A percentile compares a stretch with the other conserved stretches of the same genome.
phyloP scores from a whole-genome alignment of 2,113 vertebrate genomes.

The Apus apus region DNA sequence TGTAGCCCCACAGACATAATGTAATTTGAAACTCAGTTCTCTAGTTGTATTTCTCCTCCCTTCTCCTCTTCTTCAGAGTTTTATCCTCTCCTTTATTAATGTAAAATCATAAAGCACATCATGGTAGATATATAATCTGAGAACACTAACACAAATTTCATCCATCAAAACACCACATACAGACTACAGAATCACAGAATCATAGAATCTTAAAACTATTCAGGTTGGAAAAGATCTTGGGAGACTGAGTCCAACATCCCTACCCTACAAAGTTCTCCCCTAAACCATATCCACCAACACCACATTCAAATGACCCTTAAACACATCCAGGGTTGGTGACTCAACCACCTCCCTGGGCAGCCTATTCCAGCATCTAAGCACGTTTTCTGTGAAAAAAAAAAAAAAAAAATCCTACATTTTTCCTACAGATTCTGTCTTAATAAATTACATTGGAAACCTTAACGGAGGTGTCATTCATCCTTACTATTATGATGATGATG shows the following conservation, averaged over 20 bases:
- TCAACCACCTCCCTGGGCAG: too few relatives aligned
- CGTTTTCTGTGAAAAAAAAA: too few relatives aligned
- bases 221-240: too few relatives aligned
- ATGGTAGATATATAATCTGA: constrained; percentile 46
- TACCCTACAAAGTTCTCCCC: too few relatives aligned
- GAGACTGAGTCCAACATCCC: too few relatives aligned
- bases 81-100: not conserved
- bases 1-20: not conserved
- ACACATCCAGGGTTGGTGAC: too few relatives aligned
- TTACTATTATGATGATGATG: constrained; percentile 36
- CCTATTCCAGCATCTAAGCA: too few relatives aligned
- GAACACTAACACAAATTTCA: not conserved
- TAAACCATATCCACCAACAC: too few relatives aligned
- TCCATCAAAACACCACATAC: constrained; percentile 27
- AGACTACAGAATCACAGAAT: not conserved
- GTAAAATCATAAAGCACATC: constrained; percentile 36
- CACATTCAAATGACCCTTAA: too few relatives aligned
- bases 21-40: not conserved
- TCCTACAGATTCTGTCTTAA: constrained; percentile 12
- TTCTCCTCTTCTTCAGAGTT: not conserved
- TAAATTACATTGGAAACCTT: constrained; percentile 63
- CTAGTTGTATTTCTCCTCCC: not conserved
- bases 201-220: too few relatives aligned
- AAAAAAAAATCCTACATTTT: not conserved
- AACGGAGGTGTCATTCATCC: constrained; percentile 62